Percentiles rank a stretch among this genome's conserved stretches.
phyloP scores from a whole-genome alignment of 2,113 vertebrate species.

The Dermatemys mawii region DNA sequence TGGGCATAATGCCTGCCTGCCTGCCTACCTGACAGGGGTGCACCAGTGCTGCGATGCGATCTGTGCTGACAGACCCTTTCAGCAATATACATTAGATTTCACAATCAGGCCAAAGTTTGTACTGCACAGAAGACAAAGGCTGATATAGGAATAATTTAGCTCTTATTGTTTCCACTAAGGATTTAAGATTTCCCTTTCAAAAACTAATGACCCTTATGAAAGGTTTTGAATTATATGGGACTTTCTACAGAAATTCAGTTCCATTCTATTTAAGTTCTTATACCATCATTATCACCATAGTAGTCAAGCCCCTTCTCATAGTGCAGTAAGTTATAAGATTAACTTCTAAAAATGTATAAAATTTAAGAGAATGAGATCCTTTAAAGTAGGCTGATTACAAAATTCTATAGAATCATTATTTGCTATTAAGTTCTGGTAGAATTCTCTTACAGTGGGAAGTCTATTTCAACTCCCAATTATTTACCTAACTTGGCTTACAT shows the following conservation, averaged over 20 bases:
- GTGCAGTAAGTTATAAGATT: fast-evolving
- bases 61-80: background rate
- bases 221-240: no score
- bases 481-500: fast-evolving
- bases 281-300: background rate
- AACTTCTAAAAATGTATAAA: background rate
- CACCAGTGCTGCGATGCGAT: background rate
- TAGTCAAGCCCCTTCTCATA: background rate
- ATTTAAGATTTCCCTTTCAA: background rate
- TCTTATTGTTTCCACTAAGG: background rate
- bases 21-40: background rate
- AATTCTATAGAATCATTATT: background rate
- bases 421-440: background rate
- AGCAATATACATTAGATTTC: fast-evolving
- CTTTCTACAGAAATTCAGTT: fast-evolving
- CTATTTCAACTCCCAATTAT: fast-evolving
- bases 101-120: background rate
- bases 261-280: background rate
- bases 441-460: fast-evolving
- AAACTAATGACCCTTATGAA: background rate
- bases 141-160: fast-evolving
- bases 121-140: background rate
- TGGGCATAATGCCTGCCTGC: background rate
- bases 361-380: background rate
- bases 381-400: background rate